phyloP scores from a whole-genome alignment of 2,888 invertebrate species.

The Sycophila texana region DNA sequence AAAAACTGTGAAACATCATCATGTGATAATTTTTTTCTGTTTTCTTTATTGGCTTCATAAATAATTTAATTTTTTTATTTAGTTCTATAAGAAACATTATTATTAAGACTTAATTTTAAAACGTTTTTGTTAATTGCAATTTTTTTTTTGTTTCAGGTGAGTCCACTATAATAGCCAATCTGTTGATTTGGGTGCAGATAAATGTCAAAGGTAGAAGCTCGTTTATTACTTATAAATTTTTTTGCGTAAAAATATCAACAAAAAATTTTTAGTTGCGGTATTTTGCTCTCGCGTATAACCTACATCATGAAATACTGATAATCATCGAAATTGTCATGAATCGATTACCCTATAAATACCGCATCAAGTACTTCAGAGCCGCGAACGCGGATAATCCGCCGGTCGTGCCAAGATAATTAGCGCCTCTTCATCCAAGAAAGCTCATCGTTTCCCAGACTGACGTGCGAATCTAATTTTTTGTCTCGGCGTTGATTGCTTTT shows the following conservation, averaged over 20 bases:
- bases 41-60: not conserved
- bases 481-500: slow-evolving; percentile 46
- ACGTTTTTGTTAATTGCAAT: slow-evolving; percentile 9
- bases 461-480: slow-evolving; percentile 20
- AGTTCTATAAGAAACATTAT: not conserved
- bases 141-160: slow-evolving; percentile 44
- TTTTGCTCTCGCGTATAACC: no score
- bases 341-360: not conserved
- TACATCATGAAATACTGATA: no score
- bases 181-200: no score
- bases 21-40: slow-evolving; percentile 29
- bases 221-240: no score
- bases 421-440: not conserved
- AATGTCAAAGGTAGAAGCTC: no score
- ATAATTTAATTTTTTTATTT: slow-evolving; percentile 31
- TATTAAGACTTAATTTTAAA: not conserved
- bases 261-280: no score
- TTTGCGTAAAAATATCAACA: no score
- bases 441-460: slow-evolving; percentile 4
- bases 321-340: slow-evolving; percentile 14
- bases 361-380: not conserved
- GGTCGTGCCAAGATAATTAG: slow-evolving; percentile 36
- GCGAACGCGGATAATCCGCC: not conserved
- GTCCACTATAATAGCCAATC: not conserved
- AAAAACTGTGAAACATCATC: slow-evolving; percentile 24